Percentiles rank a stretch among this genome's conserved stretches.
These are phyloP conservation scores for Acrocephalus arundinaceus DNA, from an alignment of 2,113 vertebrate species.

Conservation along the genomic window DNA sequence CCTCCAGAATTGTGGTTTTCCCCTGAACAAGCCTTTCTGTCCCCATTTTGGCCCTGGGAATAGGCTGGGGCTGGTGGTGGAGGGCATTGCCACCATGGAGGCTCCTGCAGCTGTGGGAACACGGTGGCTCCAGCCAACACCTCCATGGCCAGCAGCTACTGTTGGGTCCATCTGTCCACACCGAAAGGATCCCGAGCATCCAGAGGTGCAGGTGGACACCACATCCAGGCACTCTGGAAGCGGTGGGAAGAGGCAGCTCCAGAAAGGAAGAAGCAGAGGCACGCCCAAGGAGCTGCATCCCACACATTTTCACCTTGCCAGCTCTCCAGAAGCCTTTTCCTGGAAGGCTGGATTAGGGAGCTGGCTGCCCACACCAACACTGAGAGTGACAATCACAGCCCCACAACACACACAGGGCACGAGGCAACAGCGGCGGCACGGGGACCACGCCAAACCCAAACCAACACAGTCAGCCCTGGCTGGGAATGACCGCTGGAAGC, in stretches of 20 bases:
- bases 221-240: fast-evolving
- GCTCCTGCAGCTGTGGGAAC: fast-evolving
- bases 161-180: neutral
- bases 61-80: neutral
- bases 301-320: fast-evolving
- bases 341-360: neutral
- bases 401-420: fast-evolving
- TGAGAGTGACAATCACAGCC: neutral
- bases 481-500: fast-evolving
- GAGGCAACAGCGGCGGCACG: fast-evolving
- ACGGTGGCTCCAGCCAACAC: fast-evolving
- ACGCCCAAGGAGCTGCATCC: neutral
- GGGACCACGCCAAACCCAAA: fast-evolving
- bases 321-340: neutral
- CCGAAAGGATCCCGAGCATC: fast-evolving
- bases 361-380: neutral
- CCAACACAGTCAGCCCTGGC: fast-evolving
- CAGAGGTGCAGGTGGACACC: neutral
- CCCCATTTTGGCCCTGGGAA: neutral
- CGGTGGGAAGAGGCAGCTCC: neutral
- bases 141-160: fast-evolving
- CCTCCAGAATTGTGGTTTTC: neutral
- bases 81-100: fast-evolving
- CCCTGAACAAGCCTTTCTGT: neutral
- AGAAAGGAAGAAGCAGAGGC: neutral